phyloP scores from a whole-genome alignment of 2,113 vertebrate species.

The Sialia sialis region DNA sequence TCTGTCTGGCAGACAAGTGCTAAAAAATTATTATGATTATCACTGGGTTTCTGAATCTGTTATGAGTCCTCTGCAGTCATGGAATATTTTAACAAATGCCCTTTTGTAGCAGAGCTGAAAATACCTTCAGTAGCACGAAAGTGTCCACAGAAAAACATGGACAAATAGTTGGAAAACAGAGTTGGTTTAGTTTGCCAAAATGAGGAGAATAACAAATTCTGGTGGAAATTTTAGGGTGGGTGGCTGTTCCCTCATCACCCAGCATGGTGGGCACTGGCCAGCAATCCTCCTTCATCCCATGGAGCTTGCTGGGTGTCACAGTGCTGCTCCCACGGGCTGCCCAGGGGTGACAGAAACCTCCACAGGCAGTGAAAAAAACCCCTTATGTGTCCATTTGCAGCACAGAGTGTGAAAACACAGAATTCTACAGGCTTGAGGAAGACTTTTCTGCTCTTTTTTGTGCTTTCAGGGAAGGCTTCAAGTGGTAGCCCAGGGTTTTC shows the following conservation, averaged over 20 bases:
- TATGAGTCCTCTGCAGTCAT: neutral
- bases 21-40: constrained; percentile 51
- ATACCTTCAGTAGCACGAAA: neutral
- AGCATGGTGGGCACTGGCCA: neutral
- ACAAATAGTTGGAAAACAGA: neutral
- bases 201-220: neutral
- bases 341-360: neutral
- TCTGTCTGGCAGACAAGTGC: constrained; percentile 28
- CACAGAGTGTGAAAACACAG: neutral
- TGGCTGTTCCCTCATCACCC: neutral
- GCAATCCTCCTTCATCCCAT: neutral
- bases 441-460: neutral
- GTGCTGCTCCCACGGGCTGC: neutral
- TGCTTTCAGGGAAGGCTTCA: neutral
- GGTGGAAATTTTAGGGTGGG: neutral
- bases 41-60: constrained; percentile 17
- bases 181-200: neutral
- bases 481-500: neutral
- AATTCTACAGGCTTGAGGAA: neutral
- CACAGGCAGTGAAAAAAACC: neutral
- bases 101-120: neutral
- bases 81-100: constrained; percentile 34
- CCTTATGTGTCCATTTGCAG: neutral
- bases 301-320: neutral
- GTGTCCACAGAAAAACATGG: neutral